Evolutionary conservation across 2,888 invertebrate species (phyloP).

Genomic region (Rosalia funebris): DNA sequence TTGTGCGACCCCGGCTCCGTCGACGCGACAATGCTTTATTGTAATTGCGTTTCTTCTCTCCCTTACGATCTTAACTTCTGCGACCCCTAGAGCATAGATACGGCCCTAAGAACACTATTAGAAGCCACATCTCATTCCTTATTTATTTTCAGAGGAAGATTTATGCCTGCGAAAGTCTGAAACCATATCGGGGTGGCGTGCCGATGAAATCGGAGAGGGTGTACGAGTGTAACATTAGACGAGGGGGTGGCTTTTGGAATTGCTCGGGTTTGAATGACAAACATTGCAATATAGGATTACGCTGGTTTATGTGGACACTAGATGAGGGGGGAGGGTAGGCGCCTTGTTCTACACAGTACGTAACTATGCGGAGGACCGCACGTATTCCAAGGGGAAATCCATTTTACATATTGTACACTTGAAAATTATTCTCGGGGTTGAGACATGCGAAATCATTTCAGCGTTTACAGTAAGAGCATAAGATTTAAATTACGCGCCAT

Average conservation of each 20-base stretch:
- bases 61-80: slow-evolving; percentile 57
- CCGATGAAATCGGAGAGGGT: slow-evolving; percentile 33
- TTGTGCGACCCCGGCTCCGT: slow-evolving; percentile 52
- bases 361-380: too few relatives aligned
- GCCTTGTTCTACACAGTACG: too few relatives aligned
- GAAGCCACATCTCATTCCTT: slow-evolving; percentile 58
- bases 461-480: too few relatives aligned
- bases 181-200: slow-evolving; percentile 29
- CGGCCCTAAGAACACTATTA: slow-evolving; percentile 60
- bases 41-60: slow-evolving; percentile 60
- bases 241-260: slow-evolving; percentile 36
- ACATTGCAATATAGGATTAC: slow-evolving; percentile 37
- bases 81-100: slow-evolving; percentile 57
- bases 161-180: slow-evolving; percentile 42
- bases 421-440: too few relatives aligned
- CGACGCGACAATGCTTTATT: slow-evolving; percentile 59
- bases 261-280: slow-evolving; percentile 38
- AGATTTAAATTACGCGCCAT: too few relatives aligned
- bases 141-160: slow-evolving; percentile 55
- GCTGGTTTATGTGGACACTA: neutral
- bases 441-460: too few relatives aligned
- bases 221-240: slow-evolving; percentile 32
- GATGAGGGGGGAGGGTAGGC: too few relatives aligned
- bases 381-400: too few relatives aligned
- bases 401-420: too few relatives aligned